Percentiles rank a stretch among this genome's conserved stretches.
Evolutionary conservation across 2,797 vertebrate genomes (phyloP).

Genomic region (Heterohyrax brucei): DNA sequence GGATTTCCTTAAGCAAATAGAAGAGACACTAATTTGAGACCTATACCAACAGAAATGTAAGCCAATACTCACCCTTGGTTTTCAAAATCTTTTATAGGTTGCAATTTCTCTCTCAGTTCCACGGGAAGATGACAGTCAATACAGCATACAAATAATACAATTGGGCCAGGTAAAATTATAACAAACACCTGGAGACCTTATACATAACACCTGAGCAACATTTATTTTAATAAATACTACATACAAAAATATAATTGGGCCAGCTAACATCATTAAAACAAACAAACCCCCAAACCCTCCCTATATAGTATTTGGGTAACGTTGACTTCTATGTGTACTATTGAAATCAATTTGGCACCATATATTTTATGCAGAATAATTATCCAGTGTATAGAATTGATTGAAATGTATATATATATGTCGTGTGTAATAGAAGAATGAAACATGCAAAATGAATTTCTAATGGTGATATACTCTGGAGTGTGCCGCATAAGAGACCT

Average conservation of each 20-base stretch:
- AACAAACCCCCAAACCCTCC: constrained; percentile 20
- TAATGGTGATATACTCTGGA: neutral
- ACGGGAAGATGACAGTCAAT: neutral
- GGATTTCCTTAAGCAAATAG: constrained; percentile 64
- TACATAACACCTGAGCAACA: neutral
- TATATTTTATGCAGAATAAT: constrained; percentile 71
- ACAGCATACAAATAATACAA: neutral
- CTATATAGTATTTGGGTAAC: constrained; percentile 55
- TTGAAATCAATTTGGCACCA: constrained; percentile 71
- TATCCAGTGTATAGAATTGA: constrained; percentile 49
- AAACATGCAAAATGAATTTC: constrained; percentile 60
- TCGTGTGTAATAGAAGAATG: constrained; percentile 13
- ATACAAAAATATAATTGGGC: constrained; percentile 33
- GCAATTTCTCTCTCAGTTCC: constrained; percentile 54
- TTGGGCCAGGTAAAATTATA: constrained; percentile 50
- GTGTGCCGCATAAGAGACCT: neutral
- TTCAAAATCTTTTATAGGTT: constrained; percentile 49
- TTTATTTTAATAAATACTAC: constrained; percentile 45
- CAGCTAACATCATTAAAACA: constrained; percentile 46
- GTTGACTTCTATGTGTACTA: constrained; percentile 71
- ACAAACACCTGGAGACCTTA: neutral
- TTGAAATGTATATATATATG: constrained; percentile 7
- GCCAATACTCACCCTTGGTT: neutral
- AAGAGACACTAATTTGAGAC: constrained; percentile 53
- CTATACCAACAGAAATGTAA: neutral